Base-by-base conservation (phyloP, 2,113 vertebrate species). In the Cyprinus carpio region DNA sequence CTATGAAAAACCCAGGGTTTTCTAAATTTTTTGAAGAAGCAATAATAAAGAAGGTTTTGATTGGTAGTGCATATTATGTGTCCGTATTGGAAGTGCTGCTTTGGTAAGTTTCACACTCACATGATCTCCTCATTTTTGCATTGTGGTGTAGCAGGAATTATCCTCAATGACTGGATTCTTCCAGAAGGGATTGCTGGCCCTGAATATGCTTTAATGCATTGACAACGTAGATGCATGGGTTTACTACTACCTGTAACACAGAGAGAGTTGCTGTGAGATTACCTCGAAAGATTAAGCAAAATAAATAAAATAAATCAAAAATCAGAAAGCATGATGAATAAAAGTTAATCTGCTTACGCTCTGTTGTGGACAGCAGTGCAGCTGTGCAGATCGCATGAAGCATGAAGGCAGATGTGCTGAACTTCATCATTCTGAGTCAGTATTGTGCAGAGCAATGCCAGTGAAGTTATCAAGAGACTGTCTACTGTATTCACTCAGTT, bases 81-180 rank as follows among this genome's bases (percentile, higher is more conserved):
- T 10, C 31, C 20, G 29, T 2, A 69, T 69, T 20, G 10, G 16
- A 69, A 69, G 65, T 20, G 65, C 34, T 37, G 16, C 18, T 69
- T 69, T 69, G 29, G 7, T 34, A 20, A 20, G 31, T 20, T 71
- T 49, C 15, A 54, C 46, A 76, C 75, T 76, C 16, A 76, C 75
- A 76, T 76, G 49, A 76, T 76, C 75, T 76, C 15, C 75, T 76
- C 46, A 12, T 76, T 18, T 54, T 18, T 87, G 83, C 86, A 87
- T 2, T 76, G 58, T 27, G 83, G 77, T 18, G 69, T 71, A 34
- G 82, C 58, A 7, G 49, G 2, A 84, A 49, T 46, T 27, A 2
- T 25, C 20, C 25, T 40, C 8, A 87, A 11, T 5, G 79, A 81
- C 8, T 51, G 15, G 20, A 87, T 81, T 23, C 0, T 58, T 0